phyloP scores from a whole-genome alignment of 2,113 vertebrate genomes.

The Crocuta crocuta region DNA sequence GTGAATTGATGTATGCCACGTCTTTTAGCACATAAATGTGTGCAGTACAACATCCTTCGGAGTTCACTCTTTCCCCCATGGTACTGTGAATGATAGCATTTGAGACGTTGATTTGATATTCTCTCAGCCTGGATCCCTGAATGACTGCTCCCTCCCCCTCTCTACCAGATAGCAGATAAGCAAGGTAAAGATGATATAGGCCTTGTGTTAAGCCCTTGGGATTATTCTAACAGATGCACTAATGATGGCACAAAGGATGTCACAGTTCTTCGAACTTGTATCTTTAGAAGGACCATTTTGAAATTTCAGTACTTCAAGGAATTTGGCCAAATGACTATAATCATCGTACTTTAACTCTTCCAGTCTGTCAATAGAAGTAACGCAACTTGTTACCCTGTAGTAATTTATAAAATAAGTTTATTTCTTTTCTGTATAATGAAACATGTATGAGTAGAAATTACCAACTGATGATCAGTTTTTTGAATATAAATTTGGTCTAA shows the following conservation, averaged over 20 bases:
- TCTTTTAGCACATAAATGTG: neutral
- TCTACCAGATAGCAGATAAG: neutral
- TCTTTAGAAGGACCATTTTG: slow-evolving; percentile 10
- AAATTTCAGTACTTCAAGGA: neutral
- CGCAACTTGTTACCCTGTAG: neutral
- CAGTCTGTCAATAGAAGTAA: slow-evolving; percentile 17
- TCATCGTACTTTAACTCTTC: neutral
- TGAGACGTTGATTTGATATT: neutral
- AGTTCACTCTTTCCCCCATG: neutral
- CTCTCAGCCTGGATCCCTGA: neutral
- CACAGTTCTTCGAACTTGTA: neutral
- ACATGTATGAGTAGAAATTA: slow-evolving; percentile 8
- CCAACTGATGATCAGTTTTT: neutral
- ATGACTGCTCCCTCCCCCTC: neutral
- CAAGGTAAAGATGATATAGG: neutral
- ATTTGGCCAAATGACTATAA: neutral
- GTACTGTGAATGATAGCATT: neutral
- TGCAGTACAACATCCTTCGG: neutral
- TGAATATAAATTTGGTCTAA: slow-evolving; percentile 6
- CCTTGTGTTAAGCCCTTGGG: neutral
- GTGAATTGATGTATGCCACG: neutral
- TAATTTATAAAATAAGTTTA: slow-evolving; percentile 27
- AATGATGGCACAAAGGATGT: neutral
- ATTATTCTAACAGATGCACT: neutral
- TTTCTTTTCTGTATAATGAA: neutral